These are phyloP conservation scores for Hoplostethus atlanticus DNA, from an alignment of 2,797 vertebrate species.

Conservation along the genomic window DNA sequence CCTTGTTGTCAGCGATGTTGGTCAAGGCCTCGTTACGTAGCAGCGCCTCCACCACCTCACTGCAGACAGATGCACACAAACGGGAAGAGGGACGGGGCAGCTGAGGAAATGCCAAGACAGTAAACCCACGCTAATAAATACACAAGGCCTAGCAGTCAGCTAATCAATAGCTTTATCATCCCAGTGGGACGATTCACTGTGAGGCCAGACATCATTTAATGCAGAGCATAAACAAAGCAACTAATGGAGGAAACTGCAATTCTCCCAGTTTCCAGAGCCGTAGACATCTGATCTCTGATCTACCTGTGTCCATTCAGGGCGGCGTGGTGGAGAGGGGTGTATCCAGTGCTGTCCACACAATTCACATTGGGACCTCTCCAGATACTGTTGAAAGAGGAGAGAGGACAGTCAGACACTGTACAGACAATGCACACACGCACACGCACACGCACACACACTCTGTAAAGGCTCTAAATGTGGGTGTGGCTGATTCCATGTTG, in stretches of 20 bases:
- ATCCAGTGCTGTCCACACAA: conserved; percentile 97
- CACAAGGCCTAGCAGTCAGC: conserved; percentile 10
- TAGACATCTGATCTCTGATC: conserved; percentile 64
- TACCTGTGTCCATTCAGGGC: conserved; percentile 97
- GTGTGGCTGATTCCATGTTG: conserved; percentile 46
- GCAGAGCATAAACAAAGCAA: conserved; percentile 16
- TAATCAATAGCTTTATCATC: conserved; percentile 58
- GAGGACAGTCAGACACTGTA: conserved; percentile 37
- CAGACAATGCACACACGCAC: conserved; percentile 6
- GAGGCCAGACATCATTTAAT: conserved; percentile 30
- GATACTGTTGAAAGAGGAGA: conserved; percentile 86
- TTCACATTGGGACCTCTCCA: conserved; percentile 99
- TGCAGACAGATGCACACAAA: conserved; percentile 57
- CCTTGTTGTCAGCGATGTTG: conserved; percentile 96
- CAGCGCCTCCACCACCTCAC: conserved; percentile 94
- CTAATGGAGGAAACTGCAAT: not conserved
- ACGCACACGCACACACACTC: conserved; percentile 43
- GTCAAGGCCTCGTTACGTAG: conserved; percentile 95
- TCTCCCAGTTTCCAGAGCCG: not conserved
- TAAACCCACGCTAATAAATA: conserved; percentile 50
- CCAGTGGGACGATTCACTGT: conserved; percentile 45
- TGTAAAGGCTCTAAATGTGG: conserved; percentile 39
- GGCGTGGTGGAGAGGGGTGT: conserved; percentile 96
- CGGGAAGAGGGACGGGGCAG: not conserved
- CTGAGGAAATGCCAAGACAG: conserved; percentile 13